Conservation (phyloP, 2,797 vertebrate genomes). For the Hylomyscus alleni region DNA sequence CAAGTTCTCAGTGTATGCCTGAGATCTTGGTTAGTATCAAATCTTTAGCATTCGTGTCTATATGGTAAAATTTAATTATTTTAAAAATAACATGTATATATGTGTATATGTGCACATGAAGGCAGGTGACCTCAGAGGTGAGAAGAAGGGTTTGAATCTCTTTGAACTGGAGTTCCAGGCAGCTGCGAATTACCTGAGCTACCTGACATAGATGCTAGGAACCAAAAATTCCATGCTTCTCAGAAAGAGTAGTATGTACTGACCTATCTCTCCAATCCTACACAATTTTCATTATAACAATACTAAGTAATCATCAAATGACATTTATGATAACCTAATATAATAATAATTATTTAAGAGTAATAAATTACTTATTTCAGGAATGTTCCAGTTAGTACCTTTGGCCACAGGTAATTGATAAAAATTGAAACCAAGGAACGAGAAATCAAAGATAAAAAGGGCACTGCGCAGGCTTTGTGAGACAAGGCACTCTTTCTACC, state of each 20-base stretch:
- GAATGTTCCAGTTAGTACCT: not conserved
- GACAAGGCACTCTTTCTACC: not conserved
- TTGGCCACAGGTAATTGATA: not conserved
- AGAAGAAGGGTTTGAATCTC: not conserved
- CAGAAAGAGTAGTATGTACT: not conserved
- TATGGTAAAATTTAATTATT: not conserved
- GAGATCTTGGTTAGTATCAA: not conserved
- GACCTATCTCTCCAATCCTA: not conserved
- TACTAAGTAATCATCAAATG: not conserved
- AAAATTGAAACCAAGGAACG: not conserved
- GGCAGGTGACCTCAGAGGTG: not conserved
- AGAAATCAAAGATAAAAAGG: not conserved
- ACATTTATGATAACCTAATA: not conserved
- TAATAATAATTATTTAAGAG: not conserved
- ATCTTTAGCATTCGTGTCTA: not conserved
- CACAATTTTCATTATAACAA: not conserved
- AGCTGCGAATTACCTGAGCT: not conserved
- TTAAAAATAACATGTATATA: not conserved
- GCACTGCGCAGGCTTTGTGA: not conserved
- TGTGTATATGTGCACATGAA: no score
- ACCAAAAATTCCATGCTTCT: no score
- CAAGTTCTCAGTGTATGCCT: not conserved
- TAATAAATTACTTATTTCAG: not conserved
- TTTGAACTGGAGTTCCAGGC: not conserved
- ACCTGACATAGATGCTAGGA: not conserved